A percentile compares a stretch with the other conserved stretches of the same genome.
Conservation (phyloP, 2,888 invertebrate species). For the Rotaria macrura region DNA sequence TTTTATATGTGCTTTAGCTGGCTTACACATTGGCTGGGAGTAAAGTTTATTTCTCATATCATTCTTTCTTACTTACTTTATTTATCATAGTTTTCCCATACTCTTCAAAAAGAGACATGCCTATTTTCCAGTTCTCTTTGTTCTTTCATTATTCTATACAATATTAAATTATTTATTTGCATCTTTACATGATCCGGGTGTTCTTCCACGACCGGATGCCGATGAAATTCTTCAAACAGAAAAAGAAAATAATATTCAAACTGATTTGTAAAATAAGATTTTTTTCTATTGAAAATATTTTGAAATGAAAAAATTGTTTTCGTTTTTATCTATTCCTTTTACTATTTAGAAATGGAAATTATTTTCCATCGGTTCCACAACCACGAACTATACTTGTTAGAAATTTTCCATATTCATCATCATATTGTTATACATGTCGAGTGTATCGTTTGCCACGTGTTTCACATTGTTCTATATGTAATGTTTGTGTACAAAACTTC, state of each 20-base stretch:
- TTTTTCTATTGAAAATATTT: not conserved
- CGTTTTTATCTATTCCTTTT: not conserved
- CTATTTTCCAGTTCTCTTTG: not conserved
- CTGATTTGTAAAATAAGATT: not conserved
- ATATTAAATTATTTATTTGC: slow-evolving; percentile 7
- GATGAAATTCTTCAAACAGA: slow-evolving; percentile 2
- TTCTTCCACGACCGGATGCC: not conserved
- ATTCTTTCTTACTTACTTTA: not conserved
- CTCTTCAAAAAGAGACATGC: not conserved
- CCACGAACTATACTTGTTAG: not conserved
- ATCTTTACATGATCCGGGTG: not conserved
- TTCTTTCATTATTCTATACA: not conserved
- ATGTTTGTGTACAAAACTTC: not conserved
- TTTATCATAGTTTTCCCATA: not conserved
- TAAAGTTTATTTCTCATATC: not conserved
- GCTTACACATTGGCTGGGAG: not conserved
- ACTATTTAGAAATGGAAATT: not conserved
- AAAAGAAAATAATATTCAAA: slow-evolving; percentile 12
- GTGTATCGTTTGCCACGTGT: slow-evolving; percentile 7
- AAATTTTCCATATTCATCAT: not conserved
- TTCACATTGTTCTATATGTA: slow-evolving; percentile 8
- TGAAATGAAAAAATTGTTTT: not conserved
- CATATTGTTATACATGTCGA: slow-evolving; percentile 14
- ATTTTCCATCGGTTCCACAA: not conserved
- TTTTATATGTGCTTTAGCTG: not conserved